Evolutionary conservation across 2,888 invertebrate species (phyloP).

Genomic region (Pyrochroa serraticornis): DNA sequence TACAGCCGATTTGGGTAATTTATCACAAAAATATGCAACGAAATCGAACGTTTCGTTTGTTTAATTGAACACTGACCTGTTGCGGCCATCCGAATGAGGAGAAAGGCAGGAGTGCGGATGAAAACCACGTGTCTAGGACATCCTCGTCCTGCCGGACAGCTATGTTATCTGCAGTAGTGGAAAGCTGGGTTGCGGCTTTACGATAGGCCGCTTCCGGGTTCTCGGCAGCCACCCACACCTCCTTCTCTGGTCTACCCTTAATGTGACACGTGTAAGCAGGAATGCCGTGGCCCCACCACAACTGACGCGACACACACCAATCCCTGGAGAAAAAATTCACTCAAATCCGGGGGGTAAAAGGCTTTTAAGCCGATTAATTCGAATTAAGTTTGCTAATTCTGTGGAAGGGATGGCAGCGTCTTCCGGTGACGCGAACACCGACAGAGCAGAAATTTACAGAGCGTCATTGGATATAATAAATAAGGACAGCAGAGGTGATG

Average conservation of each 20-base stretch:
- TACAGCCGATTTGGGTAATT: background rate
- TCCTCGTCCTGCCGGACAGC: conserved; percentile 84
- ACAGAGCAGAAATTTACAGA: no score
- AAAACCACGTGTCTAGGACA: conserved; percentile 99
- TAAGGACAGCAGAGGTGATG: no score
- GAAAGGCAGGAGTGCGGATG: conserved; percentile 95
- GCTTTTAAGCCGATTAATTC: no score
- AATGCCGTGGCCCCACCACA: conserved; percentile 99
- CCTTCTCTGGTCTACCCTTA: conserved; percentile 29
- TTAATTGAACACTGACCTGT: conserved; percentile 49
- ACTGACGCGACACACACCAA: conserved; percentile 97
- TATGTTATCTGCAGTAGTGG: conserved; percentile 60
- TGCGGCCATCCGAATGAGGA: conserved; percentile 98
- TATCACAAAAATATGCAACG: background rate
- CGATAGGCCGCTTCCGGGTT: conserved; percentile 72
- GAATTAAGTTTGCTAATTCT: no score
- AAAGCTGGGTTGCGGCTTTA: conserved; percentile 79
- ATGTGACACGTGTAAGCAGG: conserved; percentile 75
- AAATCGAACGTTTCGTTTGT: background rate
- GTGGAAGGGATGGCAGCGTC: no score
- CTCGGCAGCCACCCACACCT: conserved; percentile 56
- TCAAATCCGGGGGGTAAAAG: no score
- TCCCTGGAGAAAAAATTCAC: conserved; percentile 65
- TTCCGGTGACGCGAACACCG: no score
- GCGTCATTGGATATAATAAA: no score